These are phyloP conservation scores for Rhagonycha lutea DNA, from an alignment of 2,888 invertebrate species.

Conservation along the genomic window DNA sequence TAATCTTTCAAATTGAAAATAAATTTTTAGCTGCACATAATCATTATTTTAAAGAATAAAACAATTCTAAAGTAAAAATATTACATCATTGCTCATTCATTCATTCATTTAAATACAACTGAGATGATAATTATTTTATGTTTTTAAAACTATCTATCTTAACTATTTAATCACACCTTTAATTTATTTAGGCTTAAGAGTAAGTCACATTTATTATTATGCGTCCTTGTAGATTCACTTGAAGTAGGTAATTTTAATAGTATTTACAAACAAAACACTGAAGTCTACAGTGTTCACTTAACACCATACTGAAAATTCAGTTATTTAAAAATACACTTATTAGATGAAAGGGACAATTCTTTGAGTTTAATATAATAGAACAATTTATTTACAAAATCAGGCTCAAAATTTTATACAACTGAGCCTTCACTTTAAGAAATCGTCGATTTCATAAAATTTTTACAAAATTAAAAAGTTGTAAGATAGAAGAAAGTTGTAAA, in stretches of 20 bases:
- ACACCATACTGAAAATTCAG: slow-evolving; percentile 30
- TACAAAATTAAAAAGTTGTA: too few relatives aligned
- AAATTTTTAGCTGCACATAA: slow-evolving; percentile 11
- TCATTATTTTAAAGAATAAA: slow-evolving; percentile 9
- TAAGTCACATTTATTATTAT: slow-evolving; percentile 25
- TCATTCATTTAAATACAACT: slow-evolving; percentile 43
- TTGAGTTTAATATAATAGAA: slow-evolving; percentile 11
- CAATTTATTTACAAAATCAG: neutral
- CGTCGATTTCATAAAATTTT: too few relatives aligned
- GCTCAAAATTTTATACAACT: neutral
- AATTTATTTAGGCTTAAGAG: slow-evolving; percentile 46
- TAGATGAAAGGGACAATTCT: slow-evolving; percentile 36
- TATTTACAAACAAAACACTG: slow-evolving; percentile 35
- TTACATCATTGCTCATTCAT: slow-evolving; percentile 46
- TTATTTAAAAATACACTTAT: slow-evolving; percentile 32
- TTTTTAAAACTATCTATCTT: slow-evolving; percentile 48
- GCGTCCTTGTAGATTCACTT: slow-evolving; percentile 23
- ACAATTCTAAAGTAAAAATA: slow-evolving; percentile 45
- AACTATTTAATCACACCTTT: slow-evolving; percentile 51
- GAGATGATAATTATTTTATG: slow-evolving; percentile 49
- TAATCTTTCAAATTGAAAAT: slow-evolving; percentile 6
- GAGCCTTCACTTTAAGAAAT: too few relatives aligned
- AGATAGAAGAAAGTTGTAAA: too few relatives aligned
- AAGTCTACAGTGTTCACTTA: slow-evolving; percentile 37
- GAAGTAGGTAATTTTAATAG: slow-evolving; percentile 13